Evolutionary conservation across 2,888 invertebrate species (phyloP), one percentile per base, ranked within the genome.

Genomic region (Tryphoninae sp.): DNA sequence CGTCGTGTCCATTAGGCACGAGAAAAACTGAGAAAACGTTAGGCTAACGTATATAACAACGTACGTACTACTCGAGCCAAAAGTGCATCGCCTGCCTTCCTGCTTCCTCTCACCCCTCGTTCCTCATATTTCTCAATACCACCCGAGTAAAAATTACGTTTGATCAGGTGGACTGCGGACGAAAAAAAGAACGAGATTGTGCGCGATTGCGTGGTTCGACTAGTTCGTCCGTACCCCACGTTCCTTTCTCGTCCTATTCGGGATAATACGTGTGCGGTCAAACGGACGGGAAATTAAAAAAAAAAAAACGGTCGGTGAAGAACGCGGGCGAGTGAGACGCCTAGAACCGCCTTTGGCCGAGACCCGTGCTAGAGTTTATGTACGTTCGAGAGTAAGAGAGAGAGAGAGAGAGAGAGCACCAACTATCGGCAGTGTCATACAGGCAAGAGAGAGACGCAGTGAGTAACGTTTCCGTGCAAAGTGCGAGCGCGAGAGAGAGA

Each of bases 161-260:
- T 45, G 45, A 45, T 45, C 45, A 33, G 45, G 45, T 45, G 45
- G 13, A 13, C 45, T 33, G 33, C 33, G 33, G 6, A 33, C 33
- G 33, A 76, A 61, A 67, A 68, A 68, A 69, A 16, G 62, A 69
- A 55, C 69, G 53, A 69, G 42, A 69, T 69, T 77, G 68, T 69
- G 53, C 69, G 62, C 69, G 77, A 61, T 19, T 49, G 76, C 68
- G 76, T 76, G 67, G 67, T 33, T 33, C 33, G 33, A 33, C 33
- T 33, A 33, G 33, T 33, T 33, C 33, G 33, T 33, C 33, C 33
- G 33, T 33, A 33, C 33, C 76, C 77, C 77, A 62, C 77, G 77
- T 77, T 77, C 77, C 67, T 77, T 16, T 51, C 51, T 77, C 77
- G 77, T 11, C 69, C 69, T 77, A 69, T 69, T 69, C 77, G 26